Conservation (phyloP, 2,113 vertebrate species). For the Girardinichthys multiradiatus region DNA sequence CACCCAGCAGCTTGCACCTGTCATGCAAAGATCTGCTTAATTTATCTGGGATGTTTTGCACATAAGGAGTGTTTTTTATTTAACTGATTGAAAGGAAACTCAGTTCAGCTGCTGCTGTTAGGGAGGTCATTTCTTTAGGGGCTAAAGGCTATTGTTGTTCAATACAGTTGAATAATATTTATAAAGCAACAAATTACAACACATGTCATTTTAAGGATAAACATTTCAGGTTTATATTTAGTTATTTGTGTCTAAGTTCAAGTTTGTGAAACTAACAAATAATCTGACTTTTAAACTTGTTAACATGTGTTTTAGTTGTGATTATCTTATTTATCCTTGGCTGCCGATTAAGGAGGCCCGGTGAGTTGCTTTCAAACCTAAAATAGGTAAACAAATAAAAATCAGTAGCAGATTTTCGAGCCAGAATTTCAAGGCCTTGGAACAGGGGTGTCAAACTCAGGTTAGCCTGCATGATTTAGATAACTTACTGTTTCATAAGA, state of each 20-base stretch:
- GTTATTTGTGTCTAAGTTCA: too few relatives aligned
- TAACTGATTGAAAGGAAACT: conserved; percentile 1
- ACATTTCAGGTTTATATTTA: too few relatives aligned
- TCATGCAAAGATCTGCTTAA: neutral
- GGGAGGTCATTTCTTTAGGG: neutral
- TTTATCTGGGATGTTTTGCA: neutral
- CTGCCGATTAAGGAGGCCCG: too few relatives aligned
- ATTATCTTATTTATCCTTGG: neutral
- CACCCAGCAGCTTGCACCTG: neutral
- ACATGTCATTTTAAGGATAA: neutral
- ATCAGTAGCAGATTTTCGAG: neutral
- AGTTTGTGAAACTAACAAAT: neutral
- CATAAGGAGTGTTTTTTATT: neutral
- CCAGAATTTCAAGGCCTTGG: neutral
- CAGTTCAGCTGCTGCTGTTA: neutral
- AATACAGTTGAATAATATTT: too few relatives aligned
- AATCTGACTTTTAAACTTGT: neutral
- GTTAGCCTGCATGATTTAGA: neutral
- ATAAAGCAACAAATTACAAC: neutral
- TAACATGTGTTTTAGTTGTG: neutral
- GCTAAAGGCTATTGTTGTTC: neutral
- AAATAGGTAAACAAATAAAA: neutral
- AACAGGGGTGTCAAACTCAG: neutral
- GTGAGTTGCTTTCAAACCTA: neutral
- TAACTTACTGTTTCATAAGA: neutral